Percentiles rank a stretch among this genome's conserved stretches.
phyloP scores from a whole-genome alignment of 1,140 invertebrate genomes.

The Drosophila pseudoananassae region DNA sequence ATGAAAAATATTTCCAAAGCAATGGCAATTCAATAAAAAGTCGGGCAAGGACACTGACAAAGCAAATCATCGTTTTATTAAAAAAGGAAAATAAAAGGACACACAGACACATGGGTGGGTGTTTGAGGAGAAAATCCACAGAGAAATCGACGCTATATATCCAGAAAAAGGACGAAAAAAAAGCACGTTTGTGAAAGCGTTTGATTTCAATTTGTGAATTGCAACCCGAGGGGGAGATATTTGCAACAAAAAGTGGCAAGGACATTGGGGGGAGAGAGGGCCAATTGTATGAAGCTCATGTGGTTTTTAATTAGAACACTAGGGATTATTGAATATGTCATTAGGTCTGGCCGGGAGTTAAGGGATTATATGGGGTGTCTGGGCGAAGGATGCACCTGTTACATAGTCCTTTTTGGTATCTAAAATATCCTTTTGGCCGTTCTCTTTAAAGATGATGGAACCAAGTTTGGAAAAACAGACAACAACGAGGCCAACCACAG shows the following conservation, averaged over 20 bases:
- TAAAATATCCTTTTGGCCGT: neutral
- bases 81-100: constrained; percentile 48
- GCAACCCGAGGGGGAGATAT: constrained; percentile 23
- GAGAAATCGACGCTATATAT: constrained; percentile 25
- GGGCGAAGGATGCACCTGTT: too few relatives aligned
- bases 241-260: neutral
- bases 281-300: constrained; percentile 6
- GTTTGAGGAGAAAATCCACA: constrained; percentile 22
- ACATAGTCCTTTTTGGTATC: too few relatives aligned
- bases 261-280: neutral
- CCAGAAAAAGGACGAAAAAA: constrained; percentile 19
- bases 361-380: too few relatives aligned
- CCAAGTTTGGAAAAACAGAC: constrained; percentile 65
- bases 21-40: too few relatives aligned
- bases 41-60: constrained; percentile 21
- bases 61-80: constrained; percentile 61
- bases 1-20: too few relatives aligned
- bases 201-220: constrained; percentile 60
- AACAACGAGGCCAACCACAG: constrained; percentile 37
- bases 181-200: constrained; percentile 50
- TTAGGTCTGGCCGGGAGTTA: too few relatives aligned
- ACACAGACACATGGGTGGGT: neutral
- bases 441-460: constrained; percentile 64
- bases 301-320: neutral
- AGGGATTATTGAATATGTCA: neutral